phyloP scores from a whole-genome alignment of 2,113 vertebrate species.

The Malurus cyaneus region DNA sequence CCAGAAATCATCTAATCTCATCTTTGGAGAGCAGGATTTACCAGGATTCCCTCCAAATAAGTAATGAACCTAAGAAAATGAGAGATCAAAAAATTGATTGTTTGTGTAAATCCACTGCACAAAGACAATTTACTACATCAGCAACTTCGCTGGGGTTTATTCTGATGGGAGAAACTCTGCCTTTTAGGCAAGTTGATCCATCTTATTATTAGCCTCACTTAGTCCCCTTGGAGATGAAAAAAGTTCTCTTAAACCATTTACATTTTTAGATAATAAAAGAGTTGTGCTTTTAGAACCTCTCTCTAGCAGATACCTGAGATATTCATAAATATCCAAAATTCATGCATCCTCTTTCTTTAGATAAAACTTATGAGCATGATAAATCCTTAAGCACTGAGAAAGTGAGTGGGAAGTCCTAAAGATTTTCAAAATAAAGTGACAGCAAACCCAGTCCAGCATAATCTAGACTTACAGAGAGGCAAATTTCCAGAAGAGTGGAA shows the following conservation, averaged over 20 bases:
- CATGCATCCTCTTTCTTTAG: background rate
- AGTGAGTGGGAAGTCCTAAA: background rate
- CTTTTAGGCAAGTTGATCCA: background rate
- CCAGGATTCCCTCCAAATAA: conserved; percentile 98
- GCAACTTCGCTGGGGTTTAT: background rate
- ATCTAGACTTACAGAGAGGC: background rate
- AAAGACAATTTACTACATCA: background rate
- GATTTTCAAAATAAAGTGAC: background rate
- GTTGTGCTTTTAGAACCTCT: background rate
- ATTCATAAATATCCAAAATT: background rate
- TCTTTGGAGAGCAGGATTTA: conserved; percentile 98
- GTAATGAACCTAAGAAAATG: conserved; percentile 89
- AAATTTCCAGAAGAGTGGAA: background rate
- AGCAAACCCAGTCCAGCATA: background rate
- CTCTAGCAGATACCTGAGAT: background rate
- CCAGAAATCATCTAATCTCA: conserved; percentile 99
- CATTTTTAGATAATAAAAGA: background rate
- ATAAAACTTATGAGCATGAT: background rate
- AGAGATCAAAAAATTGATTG: conserved; percentile 17
- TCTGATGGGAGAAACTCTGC: background rate
- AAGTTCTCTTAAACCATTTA: background rate
- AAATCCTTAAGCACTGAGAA: background rate
- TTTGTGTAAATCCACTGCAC: background rate
- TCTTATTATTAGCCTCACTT: background rate
- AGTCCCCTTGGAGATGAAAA: background rate